These are phyloP conservation scores for Semotilus atromaculatus DNA, from an alignment of 2,797 vertebrate genomes.

Conservation along the genomic window DNA sequence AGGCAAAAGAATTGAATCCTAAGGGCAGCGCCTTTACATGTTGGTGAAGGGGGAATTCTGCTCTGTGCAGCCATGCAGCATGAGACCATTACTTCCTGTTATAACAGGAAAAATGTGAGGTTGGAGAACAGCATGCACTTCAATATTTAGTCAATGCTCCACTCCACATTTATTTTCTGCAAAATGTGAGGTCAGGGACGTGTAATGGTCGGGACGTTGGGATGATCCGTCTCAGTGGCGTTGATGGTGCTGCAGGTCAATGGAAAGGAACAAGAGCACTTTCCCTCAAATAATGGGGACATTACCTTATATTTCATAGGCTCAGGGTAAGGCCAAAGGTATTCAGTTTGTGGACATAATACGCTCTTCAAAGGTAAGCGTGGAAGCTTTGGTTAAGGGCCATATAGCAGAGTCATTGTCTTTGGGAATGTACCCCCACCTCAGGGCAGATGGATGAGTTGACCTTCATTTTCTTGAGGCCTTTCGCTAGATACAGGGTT, in stretches of 20 bases:
- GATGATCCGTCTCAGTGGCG: constrained; percentile 46
- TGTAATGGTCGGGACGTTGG: constrained; percentile 49
- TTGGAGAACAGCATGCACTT: constrained; percentile 13
- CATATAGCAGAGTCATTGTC: constrained; percentile 70
- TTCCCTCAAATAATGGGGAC: constrained; percentile 67
- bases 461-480: constrained; percentile 67
- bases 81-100: constrained; percentile 57
- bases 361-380: constrained; percentile 59
- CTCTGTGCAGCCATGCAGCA: constrained; percentile 60
- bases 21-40: constrained; percentile 74
- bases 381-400: constrained; percentile 70
- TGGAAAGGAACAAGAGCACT: constrained; percentile 62
- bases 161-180: constrained; percentile 62
- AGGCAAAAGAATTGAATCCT: constrained; percentile 73
- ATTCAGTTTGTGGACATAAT: constrained; percentile 68
- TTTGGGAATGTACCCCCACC: constrained; percentile 48
- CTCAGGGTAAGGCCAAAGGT: constrained; percentile 61
- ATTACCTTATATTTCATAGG: constrained; percentile 66
- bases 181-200: constrained; percentile 61
- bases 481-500: constrained; percentile 61
- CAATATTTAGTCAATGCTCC: constrained; percentile 50
- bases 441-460: constrained; percentile 63
- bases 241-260: constrained; percentile 62
- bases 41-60: constrained; percentile 39
- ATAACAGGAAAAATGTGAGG: constrained; percentile 23